Base-by-base conservation (phyloP, 2,888 invertebrate species). In the Diogma glabrata region DNA sequence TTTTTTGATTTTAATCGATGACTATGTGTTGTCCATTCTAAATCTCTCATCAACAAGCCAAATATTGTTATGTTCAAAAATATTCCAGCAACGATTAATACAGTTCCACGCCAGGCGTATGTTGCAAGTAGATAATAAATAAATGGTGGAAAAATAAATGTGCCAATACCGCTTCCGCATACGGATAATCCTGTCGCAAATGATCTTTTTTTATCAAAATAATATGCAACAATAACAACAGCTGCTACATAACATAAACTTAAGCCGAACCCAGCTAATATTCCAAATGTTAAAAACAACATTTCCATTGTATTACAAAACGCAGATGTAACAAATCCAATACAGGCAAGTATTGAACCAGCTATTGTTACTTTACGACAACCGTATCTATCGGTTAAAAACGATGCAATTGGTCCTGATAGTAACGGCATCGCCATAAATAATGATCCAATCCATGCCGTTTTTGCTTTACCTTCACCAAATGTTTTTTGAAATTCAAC, bases 361-460 rank as follows among this genome's bases (percentile, higher is more conserved):
- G 79, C 79, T 55, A 90, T 82, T 24, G 87, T 85, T 54, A 88
- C 82, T 53, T 77, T 76, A 33, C 87, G 76, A 64, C 90, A 91
- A 24, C 90, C 91, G 65, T 86, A 86, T 51, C 86, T 74, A 65
- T 89, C 88, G 7, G 87, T 87, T 36, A 89, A 71, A 60, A 86
- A 85, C 61, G 86, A 86, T 43, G 90, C 89, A 50, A 91, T 78
- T 1, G 91, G 91, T 0, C 90, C 89, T 1, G 87, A 85, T 10
- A 90, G 67, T 53, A 94, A 72, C 7, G 94, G 93, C 78, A 92
- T 86, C 38, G 92, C 87, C 80, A 92, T 87, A 66, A 94, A 91
- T 49, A 94, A 74, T 50, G 90, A 86, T 3, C 89, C 91, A 54
- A 93, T 86, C 84, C 88, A 87, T 3, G 92, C 88, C 1, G 93